Evolutionary conservation across 2,113 vertebrate species (phyloP), one percentile per base, ranked within the genome.

Genomic region (Phrynosoma blainvillii): DNA sequence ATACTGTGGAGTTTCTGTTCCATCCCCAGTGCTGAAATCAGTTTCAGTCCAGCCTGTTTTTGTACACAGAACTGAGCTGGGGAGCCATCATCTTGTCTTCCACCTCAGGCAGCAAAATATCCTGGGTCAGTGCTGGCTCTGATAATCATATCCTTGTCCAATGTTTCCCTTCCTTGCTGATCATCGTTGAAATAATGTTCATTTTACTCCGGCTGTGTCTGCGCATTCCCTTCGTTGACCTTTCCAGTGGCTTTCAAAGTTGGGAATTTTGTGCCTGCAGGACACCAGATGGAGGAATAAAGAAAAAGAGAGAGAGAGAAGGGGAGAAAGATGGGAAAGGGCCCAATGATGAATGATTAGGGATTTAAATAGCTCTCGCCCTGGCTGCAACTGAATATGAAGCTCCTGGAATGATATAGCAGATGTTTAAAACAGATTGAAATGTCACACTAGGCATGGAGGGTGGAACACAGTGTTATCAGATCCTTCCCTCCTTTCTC

Each of bases 291-390:
- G 59, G 73, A 56, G 47, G 5, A 54, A 47, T 21, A 52, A 18
- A 54, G 25, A 11, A 52, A 25, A 12, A 30, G 92, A 92, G 10
- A 36, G 77, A 76, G 25, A 76, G 40, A 52, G 36, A 42, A 20
- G 36, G 54, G 89, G 93, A 91, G 80, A 90, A 86, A 42, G 88
- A 93, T 85, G 91, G 93, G 93, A 94, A 95, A 82, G 87, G 92
- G 91, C 91, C 92, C 89, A 90, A 84, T 3, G 90, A 92, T 95
- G 94, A 95, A 94, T 89, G 93, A 95, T 71, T 84, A 87, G 92
- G 84, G 92, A 95, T 95, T 94, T 94, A 96, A 96, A 95, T 96
- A 96, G 93, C 93, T 92, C 88, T 70, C 86, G 88, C 88, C 91
- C 86, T 81, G 92, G 92, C 93, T 87, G 78, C 73, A 13, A 87